Evolutionary conservation across 1,140 invertebrate species (phyloP).

Genomic region (Drosophila eugracilis): DNA sequence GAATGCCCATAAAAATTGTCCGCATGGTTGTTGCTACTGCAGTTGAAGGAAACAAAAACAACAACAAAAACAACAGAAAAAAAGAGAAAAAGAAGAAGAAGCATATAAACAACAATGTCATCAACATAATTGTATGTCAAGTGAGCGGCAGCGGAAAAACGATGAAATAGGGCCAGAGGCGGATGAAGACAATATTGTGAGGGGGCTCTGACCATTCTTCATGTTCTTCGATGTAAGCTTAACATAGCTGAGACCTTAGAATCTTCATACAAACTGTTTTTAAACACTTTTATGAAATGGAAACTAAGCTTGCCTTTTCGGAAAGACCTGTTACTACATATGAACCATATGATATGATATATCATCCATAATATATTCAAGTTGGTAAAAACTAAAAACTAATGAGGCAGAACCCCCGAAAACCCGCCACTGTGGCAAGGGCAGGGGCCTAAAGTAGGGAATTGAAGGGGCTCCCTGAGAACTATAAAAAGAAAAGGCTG

Average conservation of each 20-base stretch:
- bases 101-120: conserved; percentile 60
- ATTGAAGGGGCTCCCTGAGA: conserved; percentile 1
- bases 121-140: conserved; percentile 54
- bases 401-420: too few relatives aligned
- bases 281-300: too few relatives aligned
- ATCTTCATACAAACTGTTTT: too few relatives aligned
- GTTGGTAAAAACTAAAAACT: too few relatives aligned
- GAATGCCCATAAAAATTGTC: conserved; percentile 76
- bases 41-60: conserved; percentile 35
- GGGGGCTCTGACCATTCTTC: too few relatives aligned
- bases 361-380: too few relatives aligned
- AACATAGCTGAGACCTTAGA: too few relatives aligned
- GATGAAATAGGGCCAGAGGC: conserved; percentile 11
- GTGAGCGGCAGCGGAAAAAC: conserved; percentile 29
- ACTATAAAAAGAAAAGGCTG: conserved; percentile 17
- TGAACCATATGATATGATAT: too few relatives aligned
- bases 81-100: too few relatives aligned
- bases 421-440: conserved; percentile 45
- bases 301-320: too few relatives aligned
- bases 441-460: conserved; percentile 29
- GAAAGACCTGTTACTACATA: too few relatives aligned
- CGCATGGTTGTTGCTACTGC: conserved; percentile 49
- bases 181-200: background rate
- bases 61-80: conserved; percentile 24
- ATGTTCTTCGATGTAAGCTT: too few relatives aligned